Base-by-base conservation (phyloP, 2,888 invertebrate genomes). In the Ctena decussata region DNA sequence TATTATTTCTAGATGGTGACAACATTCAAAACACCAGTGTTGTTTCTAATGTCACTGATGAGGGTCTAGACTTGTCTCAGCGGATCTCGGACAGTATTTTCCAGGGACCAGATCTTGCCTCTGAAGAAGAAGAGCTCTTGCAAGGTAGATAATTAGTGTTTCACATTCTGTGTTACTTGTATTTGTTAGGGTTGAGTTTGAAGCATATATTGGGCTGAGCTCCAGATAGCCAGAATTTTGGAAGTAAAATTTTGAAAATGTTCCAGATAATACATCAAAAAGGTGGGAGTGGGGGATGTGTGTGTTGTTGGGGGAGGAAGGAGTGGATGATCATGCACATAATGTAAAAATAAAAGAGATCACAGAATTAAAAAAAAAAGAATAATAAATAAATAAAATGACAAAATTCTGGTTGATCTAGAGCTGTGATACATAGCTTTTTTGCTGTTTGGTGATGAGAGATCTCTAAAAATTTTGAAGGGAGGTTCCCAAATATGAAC, bases 31-130 rank as follows among this genome's bases (percentile, higher is more conserved):
- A 93, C 73, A 93, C 93, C 0, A 93, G 93, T 80, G 87, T 93
- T 27, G 60, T 92, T n/a, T 95, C 95, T 32, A 91, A 90, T 76
- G 90, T 91, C 39, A 94, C 94, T n/a, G 95, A 95, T 75, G 95
- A 95, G 82, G 95, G 95, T 0, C 90, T 95, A 24, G 95, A 95
- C 77, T 84, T 95, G 44, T 95, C 95, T 15, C 94, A 94, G 90
- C 90, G 93, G 39, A 88, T 95, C 70, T 92, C 90, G 30, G 95
- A 95, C 81, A 94, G 93, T 84, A 91, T 95, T 49, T 95, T 95
- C 87, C 90, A 91, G 24, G 95, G 94, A 18, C 94, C 94, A 2
- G 94, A 94, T 24, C 87, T 95, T 6, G 95, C 94, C 69, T 86
- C 91, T 0, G 95, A 95, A 75, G 93, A 93, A 30, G 94, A 95